Evolutionary conservation across 1,140 invertebrate genomes (phyloP), one percentile per base, ranked within the genome.

Genomic region (Drepana arcuata): DNA sequence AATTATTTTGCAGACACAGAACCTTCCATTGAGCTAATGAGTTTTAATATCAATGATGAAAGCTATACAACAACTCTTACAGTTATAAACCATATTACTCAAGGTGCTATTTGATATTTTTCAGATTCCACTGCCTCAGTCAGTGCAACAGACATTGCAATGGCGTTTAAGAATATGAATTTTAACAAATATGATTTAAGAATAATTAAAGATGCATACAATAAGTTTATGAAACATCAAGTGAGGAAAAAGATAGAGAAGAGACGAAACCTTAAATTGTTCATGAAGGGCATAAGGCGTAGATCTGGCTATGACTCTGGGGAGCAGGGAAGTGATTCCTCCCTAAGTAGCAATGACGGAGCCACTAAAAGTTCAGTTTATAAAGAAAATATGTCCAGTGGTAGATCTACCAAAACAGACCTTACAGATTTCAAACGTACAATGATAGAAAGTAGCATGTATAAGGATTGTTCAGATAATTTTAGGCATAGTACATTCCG

Each of bases 321-420:
- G 12, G 74, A 69, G 12, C 47, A 56, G 44, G 72, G 56, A 10
- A 73, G 64, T 58, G 52, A 69, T 34, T 78, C 72, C 25, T 69
- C 71, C 7, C 40, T 66, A 13, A 71, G 63, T 33, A 69, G 64
- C 65, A 70, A 81, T 63, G 68, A 74, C 45, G 53, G 47, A 29
- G 69, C 71, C 15, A 47, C 51, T 14, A 56, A 36, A 41, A 62
- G 57, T 16, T 46, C 43, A n/a, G 16, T 51, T 14, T 56, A 42
- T 31, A 65, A 54, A 34, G 44, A 63, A 41, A 64, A 58, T 41
- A 47, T 41, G 43, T 48, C 44, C 18, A 41, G 43, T 41, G 41
- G 49, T 37, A 54, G 30, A 51, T 41, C 38, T 41, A 41, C 37
- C 10, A 46, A 39, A 30, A 56, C 47, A 33, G 36, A 67, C 39